Evolutionary conservation across 2,888 invertebrate genomes (phyloP).

Genomic region (Ophonus ardosiacus): DNA sequence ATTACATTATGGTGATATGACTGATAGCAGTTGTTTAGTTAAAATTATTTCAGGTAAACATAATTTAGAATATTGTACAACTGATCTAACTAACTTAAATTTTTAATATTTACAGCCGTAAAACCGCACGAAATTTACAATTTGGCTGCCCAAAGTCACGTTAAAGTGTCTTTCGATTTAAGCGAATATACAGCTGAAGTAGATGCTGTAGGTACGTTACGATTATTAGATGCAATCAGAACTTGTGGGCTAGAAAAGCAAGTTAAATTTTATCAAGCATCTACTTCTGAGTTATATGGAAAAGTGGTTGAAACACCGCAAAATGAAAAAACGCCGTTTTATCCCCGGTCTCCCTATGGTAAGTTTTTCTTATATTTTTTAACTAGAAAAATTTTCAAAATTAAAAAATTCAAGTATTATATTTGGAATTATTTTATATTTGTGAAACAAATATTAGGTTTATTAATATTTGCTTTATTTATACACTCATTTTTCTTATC

Average conservation of each 20-base stretch:
- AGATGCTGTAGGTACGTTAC: slow-evolving; percentile 94
- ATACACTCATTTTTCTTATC: too few species aligned
- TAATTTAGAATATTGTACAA: not conserved
- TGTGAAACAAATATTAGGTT: too few species aligned
- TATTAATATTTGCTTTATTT: too few species aligned
- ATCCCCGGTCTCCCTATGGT: slow-evolving; percentile 98
- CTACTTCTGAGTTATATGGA: slow-evolving; percentile 96
- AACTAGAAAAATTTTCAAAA: not conserved
- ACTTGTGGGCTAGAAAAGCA: slow-evolving; percentile 90
- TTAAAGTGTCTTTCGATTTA: slow-evolving; percentile 98
- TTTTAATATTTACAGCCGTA: slow-evolving; percentile 74
- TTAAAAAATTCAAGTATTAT: too few species aligned
- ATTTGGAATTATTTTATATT: too few species aligned
- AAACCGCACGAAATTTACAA: slow-evolving; percentile 97
- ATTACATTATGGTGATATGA: slow-evolving; percentile 98
- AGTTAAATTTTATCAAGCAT: slow-evolving; percentile 95
- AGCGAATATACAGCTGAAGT: slow-evolving; percentile 99
- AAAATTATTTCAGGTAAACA: slow-evolving; percentile 82
- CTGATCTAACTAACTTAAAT: not conserved
- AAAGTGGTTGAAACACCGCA: slow-evolving; percentile 96
- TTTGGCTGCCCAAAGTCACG: slow-evolving; percentile 98
- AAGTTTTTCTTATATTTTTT: slow-evolving; percentile 70
- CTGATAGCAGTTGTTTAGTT: slow-evolving; percentile 96
- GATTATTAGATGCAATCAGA: slow-evolving; percentile 93
- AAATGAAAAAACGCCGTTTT: slow-evolving; percentile 96